Evolutionary conservation across 2,113 vertebrate genomes (phyloP).

Genomic region (Lampris incognitus): DNA sequence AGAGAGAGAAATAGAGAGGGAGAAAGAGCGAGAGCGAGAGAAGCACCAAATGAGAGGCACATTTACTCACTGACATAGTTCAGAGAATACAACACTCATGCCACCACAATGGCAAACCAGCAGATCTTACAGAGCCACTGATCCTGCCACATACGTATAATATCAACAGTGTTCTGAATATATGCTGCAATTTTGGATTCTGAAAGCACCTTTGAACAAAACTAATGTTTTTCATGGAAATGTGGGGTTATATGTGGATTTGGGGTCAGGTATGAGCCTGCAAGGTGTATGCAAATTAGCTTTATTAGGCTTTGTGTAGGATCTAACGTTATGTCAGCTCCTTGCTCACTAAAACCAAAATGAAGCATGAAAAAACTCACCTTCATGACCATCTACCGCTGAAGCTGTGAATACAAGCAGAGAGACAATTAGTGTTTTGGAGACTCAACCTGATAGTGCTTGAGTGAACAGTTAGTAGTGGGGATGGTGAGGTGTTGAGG

Average conservation of each 20-base stretch:
- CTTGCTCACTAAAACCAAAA: background rate
- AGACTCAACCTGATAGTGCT: background rate
- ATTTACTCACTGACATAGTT: conserved; percentile 48
- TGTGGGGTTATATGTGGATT: background rate
- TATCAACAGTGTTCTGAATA: background rate
- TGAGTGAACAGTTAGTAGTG: background rate
- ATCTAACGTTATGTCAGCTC: background rate
- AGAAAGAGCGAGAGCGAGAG: conserved; percentile 54
- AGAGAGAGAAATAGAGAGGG: conserved; percentile 41
- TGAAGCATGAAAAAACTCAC: conserved; percentile 57
- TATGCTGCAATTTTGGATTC: background rate
- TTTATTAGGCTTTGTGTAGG: conserved; percentile 35
- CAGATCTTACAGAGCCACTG: conserved; percentile 42
- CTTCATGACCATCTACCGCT: conserved; percentile 61
- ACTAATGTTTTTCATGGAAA: too few species aligned
- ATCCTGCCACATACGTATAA: conserved; percentile 24
- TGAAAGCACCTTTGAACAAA: background rate
- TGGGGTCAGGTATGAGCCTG: conserved; percentile 13
- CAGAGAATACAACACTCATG: conserved; percentile 39
- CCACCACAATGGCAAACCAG: conserved; percentile 45
- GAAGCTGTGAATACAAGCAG: conserved; percentile 65
- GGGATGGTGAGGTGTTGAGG: too few species aligned
- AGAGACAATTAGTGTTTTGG: conserved; percentile 25
- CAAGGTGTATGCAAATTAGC: conserved; percentile 20
- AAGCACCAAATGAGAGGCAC: conserved; percentile 43